A percentile compares a stretch with the other conserved stretches of the same genome.
Conservation (phyloP, 1,140 invertebrate genomes). For the Pogonomyrmex barbatus region DNA sequence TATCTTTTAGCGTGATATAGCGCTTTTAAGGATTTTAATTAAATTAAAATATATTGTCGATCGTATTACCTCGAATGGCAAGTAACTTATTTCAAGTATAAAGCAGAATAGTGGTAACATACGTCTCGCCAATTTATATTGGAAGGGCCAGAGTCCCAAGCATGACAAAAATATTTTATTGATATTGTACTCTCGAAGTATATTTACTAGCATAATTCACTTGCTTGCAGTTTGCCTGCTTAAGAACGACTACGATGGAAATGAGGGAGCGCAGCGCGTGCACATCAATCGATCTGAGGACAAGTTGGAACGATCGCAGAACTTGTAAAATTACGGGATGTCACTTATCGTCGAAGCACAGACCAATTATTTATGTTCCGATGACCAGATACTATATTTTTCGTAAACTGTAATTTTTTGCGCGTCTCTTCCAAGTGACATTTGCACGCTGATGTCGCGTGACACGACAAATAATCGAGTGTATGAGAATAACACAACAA, state of each 20-base stretch:
- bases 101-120: not conserved
- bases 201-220: slow-evolving; percentile 17
- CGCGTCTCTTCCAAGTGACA: not conserved
- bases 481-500: not conserved
- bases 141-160: slow-evolving; percentile 37
- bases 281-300: not conserved
- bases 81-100: slow-evolving; percentile 3
- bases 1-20: not conserved
- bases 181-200: slow-evolving; percentile 18
- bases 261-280: not conserved
- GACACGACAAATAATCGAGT: not conserved
- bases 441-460: not conserved
- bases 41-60: not conserved
- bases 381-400: not conserved
- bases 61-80: slow-evolving; percentile 42
- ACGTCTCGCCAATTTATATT: not conserved
- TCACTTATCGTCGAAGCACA: not conserved
- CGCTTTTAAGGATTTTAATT: not conserved
- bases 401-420: not conserved
- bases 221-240: not conserved
- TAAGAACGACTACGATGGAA: not conserved
- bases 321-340: slow-evolving; percentile 28
- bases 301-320: not conserved
- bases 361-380: not conserved
- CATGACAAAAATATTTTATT: slow-evolving; percentile 27